Evolutionary conservation across 2,113 vertebrate genomes (phyloP).

Genomic region (Cyanoliseus patagonus): DNA sequence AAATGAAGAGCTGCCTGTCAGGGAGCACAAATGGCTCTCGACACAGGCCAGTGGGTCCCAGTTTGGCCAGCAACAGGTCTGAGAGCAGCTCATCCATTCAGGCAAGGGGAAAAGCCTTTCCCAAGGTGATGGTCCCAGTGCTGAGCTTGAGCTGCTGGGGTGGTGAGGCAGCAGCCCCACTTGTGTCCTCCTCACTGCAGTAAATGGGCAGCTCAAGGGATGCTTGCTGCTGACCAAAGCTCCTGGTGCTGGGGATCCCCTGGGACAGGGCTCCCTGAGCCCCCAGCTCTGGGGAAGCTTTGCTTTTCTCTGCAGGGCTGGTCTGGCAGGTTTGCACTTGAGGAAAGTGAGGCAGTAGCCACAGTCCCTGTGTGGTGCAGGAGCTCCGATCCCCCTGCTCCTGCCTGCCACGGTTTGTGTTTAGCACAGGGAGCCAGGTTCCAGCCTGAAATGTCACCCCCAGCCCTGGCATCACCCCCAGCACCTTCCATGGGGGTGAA

Average conservation of each 20-base stretch:
- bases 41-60: not conserved
- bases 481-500: not conserved
- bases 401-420: rapidly evolving
- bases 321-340: not conserved
- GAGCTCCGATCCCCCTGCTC: not conserved
- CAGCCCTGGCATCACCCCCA: not conserved
- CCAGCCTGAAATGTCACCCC: not conserved
- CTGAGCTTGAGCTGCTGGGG: not conserved
- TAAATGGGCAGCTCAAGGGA: not conserved
- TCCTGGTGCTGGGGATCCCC: not conserved
- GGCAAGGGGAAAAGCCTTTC: not conserved
- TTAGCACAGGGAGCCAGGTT: not conserved
- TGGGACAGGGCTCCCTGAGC: not conserved
- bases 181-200: not conserved
- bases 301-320: not conserved
- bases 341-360: not conserved
- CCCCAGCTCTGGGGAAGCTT: not conserved
- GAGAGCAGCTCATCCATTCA: not conserved
- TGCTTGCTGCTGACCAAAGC: not conserved
- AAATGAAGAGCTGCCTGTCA: not conserved
- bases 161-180: not conserved
- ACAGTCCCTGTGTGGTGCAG: rapidly evolving
- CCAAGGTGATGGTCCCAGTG: rapidly evolving
- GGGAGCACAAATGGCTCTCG: not conserved
- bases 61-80: not conserved